These are phyloP conservation scores for Xylocopa sonorina DNA, from an alignment of 1,140 invertebrate genomes.

Conservation along the genomic window DNA sequence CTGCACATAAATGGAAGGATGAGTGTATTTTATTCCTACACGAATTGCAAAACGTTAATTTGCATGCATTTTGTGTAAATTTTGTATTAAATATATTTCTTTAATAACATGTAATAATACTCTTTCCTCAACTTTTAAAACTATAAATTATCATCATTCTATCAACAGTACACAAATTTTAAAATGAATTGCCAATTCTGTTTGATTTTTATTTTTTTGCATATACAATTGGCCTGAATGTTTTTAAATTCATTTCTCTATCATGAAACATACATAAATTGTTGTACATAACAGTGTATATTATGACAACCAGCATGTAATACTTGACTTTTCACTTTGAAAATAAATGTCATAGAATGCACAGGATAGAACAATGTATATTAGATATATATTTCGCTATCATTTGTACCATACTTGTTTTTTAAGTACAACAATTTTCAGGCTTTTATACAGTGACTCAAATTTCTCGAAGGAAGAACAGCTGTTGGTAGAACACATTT, in stretches of 20 bases:
- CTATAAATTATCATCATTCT: not conserved
- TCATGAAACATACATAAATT: not conserved
- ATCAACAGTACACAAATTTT: not conserved
- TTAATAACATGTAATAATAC: conserved; percentile 9
- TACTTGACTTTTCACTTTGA: conserved; percentile 28
- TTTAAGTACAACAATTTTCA: conserved; percentile 62
- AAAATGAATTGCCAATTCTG: not conserved
- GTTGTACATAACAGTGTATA: not conserved
- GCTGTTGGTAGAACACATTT: conserved; percentile 69
- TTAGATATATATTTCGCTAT: conserved; percentile 2
- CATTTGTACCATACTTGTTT: conserved; percentile 9
- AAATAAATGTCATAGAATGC: conserved; percentile 10
- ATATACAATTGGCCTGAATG: not conserved
- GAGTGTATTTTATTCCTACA: too few species aligned
- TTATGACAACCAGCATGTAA: conserved; percentile 13
- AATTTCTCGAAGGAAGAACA: conserved; percentile 71
- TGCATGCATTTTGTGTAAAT: conserved; percentile 41
- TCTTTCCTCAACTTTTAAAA: not conserved
- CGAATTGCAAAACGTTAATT: conserved; percentile 19
- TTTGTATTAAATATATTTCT: conserved; percentile 9
- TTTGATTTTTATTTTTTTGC: conserved; percentile 2
- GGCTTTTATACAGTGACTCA: conserved; percentile 76
- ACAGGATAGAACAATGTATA: conserved; percentile 24
- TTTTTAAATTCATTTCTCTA: not conserved
- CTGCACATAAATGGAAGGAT: too few species aligned